phyloP scores from a whole-genome alignment of 2,888 invertebrate species.

The Trichogramma dendrolimi region DNA sequence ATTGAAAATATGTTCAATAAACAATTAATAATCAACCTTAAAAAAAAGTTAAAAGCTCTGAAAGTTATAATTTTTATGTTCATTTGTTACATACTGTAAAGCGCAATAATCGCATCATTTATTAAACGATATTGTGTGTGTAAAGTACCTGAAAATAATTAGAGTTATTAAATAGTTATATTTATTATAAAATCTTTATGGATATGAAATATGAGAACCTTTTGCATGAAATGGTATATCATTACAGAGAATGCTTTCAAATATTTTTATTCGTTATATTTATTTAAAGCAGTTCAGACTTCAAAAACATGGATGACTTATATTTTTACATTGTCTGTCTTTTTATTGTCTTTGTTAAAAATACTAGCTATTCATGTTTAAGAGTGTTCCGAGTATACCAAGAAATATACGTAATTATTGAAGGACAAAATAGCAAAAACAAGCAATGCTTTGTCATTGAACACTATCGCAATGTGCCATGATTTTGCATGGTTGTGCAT shows the following conservation, averaged over 20 bases:
- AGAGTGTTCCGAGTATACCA: conserved; percentile 15
- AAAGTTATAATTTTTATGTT: conserved; percentile 13
- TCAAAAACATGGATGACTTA: neutral
- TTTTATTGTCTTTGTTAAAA: too few relatives aligned
- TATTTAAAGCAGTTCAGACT: conserved; percentile 14
- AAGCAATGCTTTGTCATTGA: conserved; percentile 19
- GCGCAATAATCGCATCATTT: conserved; percentile 40
- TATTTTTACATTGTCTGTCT: too few relatives aligned
- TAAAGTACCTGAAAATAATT: conserved; percentile 50
- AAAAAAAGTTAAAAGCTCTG: neutral
- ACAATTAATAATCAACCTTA: neutral
- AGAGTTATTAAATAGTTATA: conserved; percentile 33
- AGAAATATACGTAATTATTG: conserved; percentile 16
- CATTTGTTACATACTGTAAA: conserved; percentile 24
- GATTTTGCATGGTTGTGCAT: conserved; percentile 23
- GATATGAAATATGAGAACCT: conserved; percentile 6
- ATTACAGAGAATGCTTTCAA: neutral
- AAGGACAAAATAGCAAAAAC: conserved; percentile 7
- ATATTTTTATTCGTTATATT: conserved; percentile 17
- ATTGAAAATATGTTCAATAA: neutral
- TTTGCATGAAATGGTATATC: conserved; percentile 7
- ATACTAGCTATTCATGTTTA: too few relatives aligned
- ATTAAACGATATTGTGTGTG: conserved; percentile 47
- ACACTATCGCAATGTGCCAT: conserved; percentile 27
- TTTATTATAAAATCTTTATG: conserved; percentile 22